Base-by-base conservation (phyloP, 1,140 invertebrate genomes). In the Cecropterus lyciades region DNA sequence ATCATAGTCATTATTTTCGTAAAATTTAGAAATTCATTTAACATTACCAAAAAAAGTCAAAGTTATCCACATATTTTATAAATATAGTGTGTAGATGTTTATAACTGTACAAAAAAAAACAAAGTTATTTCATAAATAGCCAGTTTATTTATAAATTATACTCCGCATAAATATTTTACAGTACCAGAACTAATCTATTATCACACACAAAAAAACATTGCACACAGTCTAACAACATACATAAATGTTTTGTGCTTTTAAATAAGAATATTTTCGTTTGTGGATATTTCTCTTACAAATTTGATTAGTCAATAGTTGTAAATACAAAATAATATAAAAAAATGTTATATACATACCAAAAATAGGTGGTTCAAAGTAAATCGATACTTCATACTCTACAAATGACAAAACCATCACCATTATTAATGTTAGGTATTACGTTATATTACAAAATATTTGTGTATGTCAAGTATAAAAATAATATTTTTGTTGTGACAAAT, bases 121-220 rank as follows among this genome's bases (percentile, higher is more conserved):
- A n/a, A n/a, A n/a, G n/a, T n/a, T n/a, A n/a, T n/a, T 33, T 37
- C 63, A 71, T 65, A 60, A 73, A 73, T 69, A 69, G 63, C 66
- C 64, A 70, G 69, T 67, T 69, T 65, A 69, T 65, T 65, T 65
- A 53, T 55, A 65, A 65, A 65, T 55, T 45, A 65, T 45, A 17
- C 49, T 53, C 40, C 40, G 16, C 40, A 3, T 45, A 20, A 27
- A 60, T 43, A 52, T 64, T 10, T 43, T 52, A 64, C 48, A 64
- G 24, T 53, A 64, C 43, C 51, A 57, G 66, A 53, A 67, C 65
- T 73, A 64, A 73, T 57, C 56, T 72, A 69, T 53, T 73, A 67
- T 73, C 59, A 67, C 67, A 69, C 71, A 66, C 70, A 63, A 57
- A 73, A 73, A 53, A 65, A 64, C 67, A 73, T 67, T 70, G 67